Evolutionary conservation across 2,888 invertebrate species (phyloP).

Genomic region (Bruchidius siliquastri): DNA sequence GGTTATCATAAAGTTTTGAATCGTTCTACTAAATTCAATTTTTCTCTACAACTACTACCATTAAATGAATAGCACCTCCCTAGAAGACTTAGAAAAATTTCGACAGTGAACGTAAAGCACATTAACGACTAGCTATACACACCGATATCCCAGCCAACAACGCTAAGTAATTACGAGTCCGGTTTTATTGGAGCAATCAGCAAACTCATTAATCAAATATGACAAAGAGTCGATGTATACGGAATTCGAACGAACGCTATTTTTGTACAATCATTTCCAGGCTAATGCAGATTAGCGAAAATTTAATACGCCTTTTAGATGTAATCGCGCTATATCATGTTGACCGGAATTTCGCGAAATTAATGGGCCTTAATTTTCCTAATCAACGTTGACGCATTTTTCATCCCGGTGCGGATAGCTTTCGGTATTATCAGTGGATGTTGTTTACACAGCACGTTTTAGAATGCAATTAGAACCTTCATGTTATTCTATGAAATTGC

Average conservation of each 20-base stretch:
- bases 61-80: neutral
- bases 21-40: no score
- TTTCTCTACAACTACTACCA: no score
- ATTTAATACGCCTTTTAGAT: neutral
- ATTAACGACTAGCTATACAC: neutral
- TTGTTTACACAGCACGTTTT: no score
- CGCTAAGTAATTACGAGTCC: slow-evolving; percentile 22
- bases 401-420: neutral
- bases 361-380: neutral
- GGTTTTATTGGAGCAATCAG: slow-evolving; percentile 23
- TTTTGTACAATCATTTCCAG: slow-evolving; percentile 19
- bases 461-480: no score
- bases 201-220: slow-evolving; percentile 23
- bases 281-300: slow-evolving; percentile 1
- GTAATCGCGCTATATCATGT: neutral
- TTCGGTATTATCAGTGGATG: no score
- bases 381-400: neutral
- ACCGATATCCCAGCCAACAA: neutral
- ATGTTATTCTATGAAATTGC: no score
- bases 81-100: neutral
- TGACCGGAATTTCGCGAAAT: neutral
- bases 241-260: slow-evolving; percentile 16
- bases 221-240: slow-evolving; percentile 16
- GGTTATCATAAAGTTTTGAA: no score
- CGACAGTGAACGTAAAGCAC: neutral